Base-by-base conservation (phyloP, 2,797 vertebrate genomes). In the Merluccius polli region DNA sequence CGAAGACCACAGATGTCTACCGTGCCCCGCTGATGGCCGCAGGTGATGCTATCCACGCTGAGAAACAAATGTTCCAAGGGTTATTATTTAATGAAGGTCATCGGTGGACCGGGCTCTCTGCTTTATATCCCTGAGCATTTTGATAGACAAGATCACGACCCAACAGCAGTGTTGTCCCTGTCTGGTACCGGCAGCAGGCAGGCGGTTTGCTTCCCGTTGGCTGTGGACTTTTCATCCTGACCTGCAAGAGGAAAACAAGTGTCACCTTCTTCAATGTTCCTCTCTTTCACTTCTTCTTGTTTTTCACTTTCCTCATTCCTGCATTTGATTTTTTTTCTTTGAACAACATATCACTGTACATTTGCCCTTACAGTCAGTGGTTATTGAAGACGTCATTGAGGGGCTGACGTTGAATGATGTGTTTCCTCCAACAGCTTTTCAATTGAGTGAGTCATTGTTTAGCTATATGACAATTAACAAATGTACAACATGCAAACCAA, bases 81-180 rank as follows among this genome's bases (percentile, higher is more conserved):
- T 82, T 76, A 82, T 48, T 82, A 74, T 87, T 74, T 84, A 83
- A 78, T 81, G 82, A 89, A 90, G 84, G 83, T 88, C 82, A 85
- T 29, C 75, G 80, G 83, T 75, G 78, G 80, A 81, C 81, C 81
- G 70, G 38, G 80, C 78, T 12, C 78, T 72, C 71, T 36, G 11
- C 76, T 79, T 44, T 44, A 75, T 81, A 77, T 76, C 12, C 2
- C 71, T 65, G 32, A 71, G 70, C 3, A 30, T 24, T 9, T 24
- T 41, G 71, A 73, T 16, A 27, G 59, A 68, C 59, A 68, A n/a
- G 16, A 65, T 12, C 41, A 48, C 75, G 70, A 83, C 71, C 71
- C 36, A 24, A 24, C 74, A 30, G 73, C 0, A 71, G 12, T 31
- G 10, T 9, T n/a, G 6, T 59, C n/a, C 18, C 33, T n/a, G 32